Evolutionary conservation across 1,140 invertebrate species (phyloP).

Genomic region (Papilio dardanus): DNA sequence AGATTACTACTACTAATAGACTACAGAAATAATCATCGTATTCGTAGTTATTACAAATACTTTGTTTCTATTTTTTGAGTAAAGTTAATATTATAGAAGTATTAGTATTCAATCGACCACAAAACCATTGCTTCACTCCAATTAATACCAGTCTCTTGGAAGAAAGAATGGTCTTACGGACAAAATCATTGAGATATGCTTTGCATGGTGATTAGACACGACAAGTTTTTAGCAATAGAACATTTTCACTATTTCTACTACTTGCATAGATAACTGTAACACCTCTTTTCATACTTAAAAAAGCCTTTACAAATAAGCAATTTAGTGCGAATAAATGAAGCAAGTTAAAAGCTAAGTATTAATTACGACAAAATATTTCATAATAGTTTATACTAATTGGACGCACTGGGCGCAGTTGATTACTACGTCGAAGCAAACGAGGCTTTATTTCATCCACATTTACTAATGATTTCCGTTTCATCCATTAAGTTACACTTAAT

Average conservation of each 20-base stretch:
- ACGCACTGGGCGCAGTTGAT: conserved; percentile 16
- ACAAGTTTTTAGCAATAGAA: neutral
- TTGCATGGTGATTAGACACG: neutral
- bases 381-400: conserved; percentile 10
- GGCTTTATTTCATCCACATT: conserved; percentile 23
- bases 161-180: neutral
- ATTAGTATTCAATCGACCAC: neutral
- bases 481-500: conserved; percentile 16
- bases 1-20: too few species aligned
- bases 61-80: too few species aligned
- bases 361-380: conserved; percentile 10
- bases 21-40: too few species aligned
- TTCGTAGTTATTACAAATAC: too few species aligned
- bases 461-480: conserved; percentile 31
- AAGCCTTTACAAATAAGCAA: neutral
- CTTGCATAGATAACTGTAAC: neutral
- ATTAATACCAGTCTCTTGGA: neutral
- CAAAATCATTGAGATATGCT: neutral
- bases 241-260: neutral
- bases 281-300: neutral
- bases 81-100: neutral
- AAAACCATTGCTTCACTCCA: neutral
- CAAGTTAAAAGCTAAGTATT: neutral
- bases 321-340: neutral
- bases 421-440: conserved; percentile 20